A percentile compares a stretch with the other conserved stretches of the same genome.
Conservation (phyloP, 2,797 vertebrate species). For the Poliocrania exsul region DNA sequence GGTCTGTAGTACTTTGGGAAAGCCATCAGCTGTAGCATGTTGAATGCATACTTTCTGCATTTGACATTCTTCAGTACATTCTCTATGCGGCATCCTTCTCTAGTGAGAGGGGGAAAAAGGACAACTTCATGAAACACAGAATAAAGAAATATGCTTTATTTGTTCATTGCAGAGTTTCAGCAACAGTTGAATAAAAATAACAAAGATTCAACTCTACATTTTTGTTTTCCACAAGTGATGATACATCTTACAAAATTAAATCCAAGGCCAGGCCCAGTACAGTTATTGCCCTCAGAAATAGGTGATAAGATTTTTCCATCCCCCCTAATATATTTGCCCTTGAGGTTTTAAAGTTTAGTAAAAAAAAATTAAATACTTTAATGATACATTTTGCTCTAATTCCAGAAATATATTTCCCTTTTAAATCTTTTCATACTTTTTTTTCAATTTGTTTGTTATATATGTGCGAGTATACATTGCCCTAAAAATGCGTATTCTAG, state of each 20-base stretch:
- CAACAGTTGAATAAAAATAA: slow-evolving; percentile 87
- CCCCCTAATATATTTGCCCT: slow-evolving; percentile 62
- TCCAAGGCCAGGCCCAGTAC: slow-evolving; percentile 84
- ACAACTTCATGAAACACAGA: slow-evolving; percentile 84
- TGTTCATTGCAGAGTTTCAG: slow-evolving; percentile 84
- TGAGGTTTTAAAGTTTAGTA: slow-evolving; percentile 67
- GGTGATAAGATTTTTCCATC: slow-evolving; percentile 58
- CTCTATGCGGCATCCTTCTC: slow-evolving; percentile 99
- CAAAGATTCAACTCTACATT: slow-evolving; percentile 85
- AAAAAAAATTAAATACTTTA: slow-evolving; percentile 70
- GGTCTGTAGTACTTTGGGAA: slow-evolving; percentile 98
- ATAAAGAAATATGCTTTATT: slow-evolving; percentile 87
- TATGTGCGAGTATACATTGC: slow-evolving; percentile 63
- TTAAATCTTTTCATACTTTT: slow-evolving; percentile 55
- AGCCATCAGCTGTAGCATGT: slow-evolving; percentile 98
- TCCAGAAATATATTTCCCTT: slow-evolving; percentile 80
- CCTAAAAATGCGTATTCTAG: slow-evolving; percentile 75
- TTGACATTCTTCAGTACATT: slow-evolving; percentile 99
- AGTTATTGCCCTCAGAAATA: slow-evolving; percentile 82
- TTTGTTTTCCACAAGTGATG: slow-evolving; percentile 82
- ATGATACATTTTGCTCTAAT: slow-evolving; percentile 69
- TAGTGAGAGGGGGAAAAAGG: slow-evolving; percentile 82
- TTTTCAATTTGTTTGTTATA: slow-evolving; percentile 67
- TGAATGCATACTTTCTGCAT: slow-evolving; percentile 99
- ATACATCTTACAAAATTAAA: slow-evolving; percentile 89